Base-by-base conservation (phyloP, 1,140 invertebrate species). In the Chymomyza costata region DNA sequence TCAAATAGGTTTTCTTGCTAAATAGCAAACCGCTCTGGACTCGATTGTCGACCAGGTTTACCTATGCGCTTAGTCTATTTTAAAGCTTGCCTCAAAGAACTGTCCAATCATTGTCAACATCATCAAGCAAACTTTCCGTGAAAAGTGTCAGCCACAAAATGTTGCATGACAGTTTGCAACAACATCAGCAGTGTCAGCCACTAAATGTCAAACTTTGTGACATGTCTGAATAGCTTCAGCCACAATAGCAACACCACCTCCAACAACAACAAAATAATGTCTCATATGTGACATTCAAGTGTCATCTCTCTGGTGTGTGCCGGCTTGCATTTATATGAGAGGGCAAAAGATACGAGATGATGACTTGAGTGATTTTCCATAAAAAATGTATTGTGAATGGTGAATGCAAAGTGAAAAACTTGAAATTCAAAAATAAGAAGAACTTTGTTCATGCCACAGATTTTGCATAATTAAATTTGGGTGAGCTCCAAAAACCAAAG, bases 251-350 rank as follows among this genome's bases (percentile, higher is more conserved):
- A 28, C 61, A 65, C 14, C 63, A 53, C 30, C 45, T 44, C 18
- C 37, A 48, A 67, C 32, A 64, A 41, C 54, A 37, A 6, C 35
- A 50, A 10, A 21, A 50, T 32, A 31, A 28, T 3, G 50, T 48
- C 71, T 78, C 73, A 71, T 63, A 80, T 78, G 63, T 78, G 71
- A 78, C 71, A 78, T 80, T 67, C 68, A 78, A 78, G 71, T 80
- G 71, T 78, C 73, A 80, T 80, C 71, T 73, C 67, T 51, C 50
- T n/a, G n/a, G 49, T 52, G 38, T 51, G 70, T 58, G 70, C 63
- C 71, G 73, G 66, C 60, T 71, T 80, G 73, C 73, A 71, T 78
- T 78, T 78, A 67, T 78, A 76, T 76, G 70, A 70, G 70, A 71
- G 71, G 66, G 71, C 59, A 78, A 50, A 78, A 62, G 56, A 47